Conservation (phyloP, 1,140 invertebrate genomes). For the Trichogramma pretiosum region DNA sequence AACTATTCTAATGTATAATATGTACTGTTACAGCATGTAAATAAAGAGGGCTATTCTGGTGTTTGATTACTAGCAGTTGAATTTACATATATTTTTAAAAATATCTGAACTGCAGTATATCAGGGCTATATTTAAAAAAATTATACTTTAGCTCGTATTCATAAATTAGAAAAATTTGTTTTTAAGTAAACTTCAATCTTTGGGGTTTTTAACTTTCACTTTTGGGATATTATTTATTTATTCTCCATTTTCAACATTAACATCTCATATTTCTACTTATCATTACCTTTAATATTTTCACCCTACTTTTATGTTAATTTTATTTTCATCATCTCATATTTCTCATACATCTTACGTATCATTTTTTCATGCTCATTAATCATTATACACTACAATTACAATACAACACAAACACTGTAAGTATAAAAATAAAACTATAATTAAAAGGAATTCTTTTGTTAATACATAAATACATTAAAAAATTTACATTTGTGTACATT, state of each 20-base stretch:
- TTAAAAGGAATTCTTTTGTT: constrained; percentile 2
- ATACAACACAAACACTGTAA: constrained; percentile 18
- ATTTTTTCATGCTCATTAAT: constrained; percentile 16
- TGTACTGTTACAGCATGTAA: constrained; percentile 44
- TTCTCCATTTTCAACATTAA: no score
- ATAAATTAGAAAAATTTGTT: no score
- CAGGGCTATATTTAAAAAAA: no score
- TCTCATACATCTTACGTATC: constrained; percentile 1
- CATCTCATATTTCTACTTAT: no score
- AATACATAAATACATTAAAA: background rate
- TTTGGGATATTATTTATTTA: background rate
- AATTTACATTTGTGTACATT: background rate
- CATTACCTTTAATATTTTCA: no score
- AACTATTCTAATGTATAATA: constrained; percentile 35
- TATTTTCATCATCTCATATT: no score
- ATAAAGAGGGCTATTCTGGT: constrained; percentile 32
- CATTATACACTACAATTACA: constrained; percentile 12
- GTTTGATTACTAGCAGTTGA: constrained; percentile 26
- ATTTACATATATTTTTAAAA: no score
- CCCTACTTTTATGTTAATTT: no score
- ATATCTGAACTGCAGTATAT: no score
- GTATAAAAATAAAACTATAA: constrained; percentile 9
- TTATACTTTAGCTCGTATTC: no score
- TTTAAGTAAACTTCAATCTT: no score
- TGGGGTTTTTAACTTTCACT: constrained; percentile 1